Evolutionary conservation across 2,888 invertebrate genomes (phyloP), one percentile per base, ranked within the genome.

Genomic region (Mylabris sibirica): DNA sequence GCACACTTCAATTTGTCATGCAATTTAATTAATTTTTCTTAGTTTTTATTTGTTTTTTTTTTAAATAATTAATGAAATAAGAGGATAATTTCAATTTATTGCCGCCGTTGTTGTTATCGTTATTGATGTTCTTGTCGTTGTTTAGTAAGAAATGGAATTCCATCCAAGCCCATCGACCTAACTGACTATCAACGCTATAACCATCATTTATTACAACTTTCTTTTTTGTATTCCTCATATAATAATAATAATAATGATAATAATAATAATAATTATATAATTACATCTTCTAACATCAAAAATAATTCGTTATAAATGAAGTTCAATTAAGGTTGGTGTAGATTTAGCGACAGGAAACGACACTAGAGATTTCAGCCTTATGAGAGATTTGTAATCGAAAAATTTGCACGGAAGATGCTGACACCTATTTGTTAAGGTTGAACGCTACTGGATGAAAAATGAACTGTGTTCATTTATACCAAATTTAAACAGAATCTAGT

Each of bases 31-130:
- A n/a, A n/a, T n/a, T n/a, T n/a, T n/a, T n/a, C n/a, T n/a, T n/a
- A n/a, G n/a, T n/a, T 38, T 5, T 14, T n/a, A 44, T 14, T 17
- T 20, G 44, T 3, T 49, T 6, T n/a, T 17, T 17, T 17, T 44
- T 5, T 17, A 6, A 44, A 17, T 17, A 4, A 12, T n/a, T 4
- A 44, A 2, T 11, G 2, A 49, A 49, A 20, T 9, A 20, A 20
- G 20, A 49, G 5, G 4, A 22, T 69, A 63, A 60, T 65, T 66
- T 14, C 59, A 35, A 41, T 68, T 68, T 17, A 61, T 63, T 14
- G 49, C 49, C 9, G 49, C 49, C 20, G 44, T 3, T 49, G 20
- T 17, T 49, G 44, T 44, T 17, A 6, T 17, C n/a, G 17, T 44
- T 38, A 14, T 34, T 34, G 6, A 8, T 34, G 6, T 34, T 34